These are phyloP conservation scores for Xyrauchen texanus DNA, from an alignment of 2,113 vertebrate genomes.

Conservation along the genomic window DNA sequence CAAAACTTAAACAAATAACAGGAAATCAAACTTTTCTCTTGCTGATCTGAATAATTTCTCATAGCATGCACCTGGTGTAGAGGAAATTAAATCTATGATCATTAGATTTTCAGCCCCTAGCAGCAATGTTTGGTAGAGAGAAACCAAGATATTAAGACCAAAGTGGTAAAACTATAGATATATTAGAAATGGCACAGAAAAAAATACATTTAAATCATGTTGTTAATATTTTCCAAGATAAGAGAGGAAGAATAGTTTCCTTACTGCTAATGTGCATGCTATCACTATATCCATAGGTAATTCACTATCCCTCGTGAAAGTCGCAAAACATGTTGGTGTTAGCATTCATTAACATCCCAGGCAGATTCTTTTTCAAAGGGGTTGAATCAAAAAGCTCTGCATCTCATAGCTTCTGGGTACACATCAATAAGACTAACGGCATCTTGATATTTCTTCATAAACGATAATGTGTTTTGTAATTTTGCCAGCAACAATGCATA, in stretches of 20 bases:
- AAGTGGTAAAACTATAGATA: not conserved
- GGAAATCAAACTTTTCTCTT: not conserved
- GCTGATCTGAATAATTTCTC: conserved; percentile 8
- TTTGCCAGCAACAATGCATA: not conserved
- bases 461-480: not conserved
- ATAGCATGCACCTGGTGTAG: not conserved
- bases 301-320: not conserved
- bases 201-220: not conserved
- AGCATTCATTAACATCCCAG: not conserved
- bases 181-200: not conserved
- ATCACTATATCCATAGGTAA: not conserved
- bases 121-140: conserved; percentile 13
- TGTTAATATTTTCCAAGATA: conserved; percentile 7
- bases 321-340: not conserved
- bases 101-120: conserved; percentile 5
- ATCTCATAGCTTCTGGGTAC: conserved; percentile 18
- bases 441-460: conserved; percentile 19
- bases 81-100: conserved; percentile 6
- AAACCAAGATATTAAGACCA: conserved; percentile 24
- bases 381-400: conserved; percentile 12
- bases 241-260: not conserved
- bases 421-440: not conserved
- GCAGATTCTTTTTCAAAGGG: conserved; percentile 7
- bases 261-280: not conserved
- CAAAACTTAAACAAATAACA: conserved; percentile 3